Conservation (phyloP, 2,797 vertebrate genomes). For the Netta rufina region DNA sequence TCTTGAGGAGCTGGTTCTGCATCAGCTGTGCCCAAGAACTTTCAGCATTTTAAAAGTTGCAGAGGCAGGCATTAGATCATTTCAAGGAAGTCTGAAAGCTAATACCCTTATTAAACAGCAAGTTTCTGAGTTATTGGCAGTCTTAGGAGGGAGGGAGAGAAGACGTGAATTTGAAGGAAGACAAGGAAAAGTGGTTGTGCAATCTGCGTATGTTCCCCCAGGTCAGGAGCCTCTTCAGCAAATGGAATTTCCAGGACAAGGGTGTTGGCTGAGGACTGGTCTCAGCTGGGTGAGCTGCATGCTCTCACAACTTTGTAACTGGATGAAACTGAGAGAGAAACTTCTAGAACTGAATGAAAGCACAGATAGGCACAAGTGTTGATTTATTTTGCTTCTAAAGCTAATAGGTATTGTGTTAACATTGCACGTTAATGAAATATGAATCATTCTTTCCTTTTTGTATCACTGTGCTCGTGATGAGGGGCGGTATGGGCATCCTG, state of each 20-base stretch:
- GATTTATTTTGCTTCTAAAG: background rate
- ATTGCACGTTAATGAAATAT: background rate
- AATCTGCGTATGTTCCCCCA: background rate
- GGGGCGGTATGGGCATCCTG: background rate
- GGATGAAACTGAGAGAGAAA: background rate
- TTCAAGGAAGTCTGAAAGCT: background rate
- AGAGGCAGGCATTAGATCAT: background rate
- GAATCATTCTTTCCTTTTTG: background rate
- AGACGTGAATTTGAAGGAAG: background rate
- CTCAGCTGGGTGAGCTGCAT: background rate
- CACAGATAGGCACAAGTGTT: background rate
- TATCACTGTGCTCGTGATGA: background rate
- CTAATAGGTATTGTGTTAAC: background rate
- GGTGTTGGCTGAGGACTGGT: background rate
- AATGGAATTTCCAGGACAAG: background rate
- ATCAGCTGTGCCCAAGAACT: background rate
- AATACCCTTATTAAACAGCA: background rate
- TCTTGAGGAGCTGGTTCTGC: background rate
- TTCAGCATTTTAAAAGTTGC: background rate
- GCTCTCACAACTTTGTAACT: background rate
- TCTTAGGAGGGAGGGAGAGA: background rate
- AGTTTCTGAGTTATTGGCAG: conserved; percentile 3
- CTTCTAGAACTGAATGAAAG: background rate
- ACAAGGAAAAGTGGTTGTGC: background rate
- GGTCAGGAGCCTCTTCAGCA: background rate